Conservation (phyloP, 2,888 invertebrate species). For the Coenonympha arcania region DNA sequence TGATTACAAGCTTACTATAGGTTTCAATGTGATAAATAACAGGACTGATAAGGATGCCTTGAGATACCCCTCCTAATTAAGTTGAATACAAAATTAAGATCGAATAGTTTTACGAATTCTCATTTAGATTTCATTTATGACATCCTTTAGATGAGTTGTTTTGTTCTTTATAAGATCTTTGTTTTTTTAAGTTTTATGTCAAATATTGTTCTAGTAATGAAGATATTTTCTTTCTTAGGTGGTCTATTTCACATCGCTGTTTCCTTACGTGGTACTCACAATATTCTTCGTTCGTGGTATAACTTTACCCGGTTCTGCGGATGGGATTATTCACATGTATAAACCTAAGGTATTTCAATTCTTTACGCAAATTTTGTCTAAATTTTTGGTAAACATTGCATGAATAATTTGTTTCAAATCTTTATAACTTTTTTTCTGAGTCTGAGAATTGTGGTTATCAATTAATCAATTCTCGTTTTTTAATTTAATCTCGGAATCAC, state of each 20-base stretch:
- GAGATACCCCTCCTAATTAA: not conserved
- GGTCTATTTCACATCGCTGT: constrained; percentile 95
- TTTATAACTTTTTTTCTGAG: no score
- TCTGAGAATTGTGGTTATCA: no score
- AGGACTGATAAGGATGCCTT: not conserved
- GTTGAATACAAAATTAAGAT: no score
- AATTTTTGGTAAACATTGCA: no score
- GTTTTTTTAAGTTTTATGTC: not conserved
- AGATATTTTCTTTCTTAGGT: constrained; percentile 74
- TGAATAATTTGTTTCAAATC: no score
- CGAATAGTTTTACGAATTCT: no score
- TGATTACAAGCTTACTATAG: not conserved
- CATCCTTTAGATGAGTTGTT: no score
- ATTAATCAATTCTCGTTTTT: no score
- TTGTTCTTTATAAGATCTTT: no score
- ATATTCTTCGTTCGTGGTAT: constrained; percentile 95
- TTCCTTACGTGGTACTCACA: constrained; percentile 93
- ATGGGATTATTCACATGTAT: constrained; percentile 91
- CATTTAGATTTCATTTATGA: no score
- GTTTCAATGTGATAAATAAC: not conserved
- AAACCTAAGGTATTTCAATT: constrained; percentile 91
- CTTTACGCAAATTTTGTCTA: no score
- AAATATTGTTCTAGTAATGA: not conserved
- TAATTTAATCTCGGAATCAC: no score
- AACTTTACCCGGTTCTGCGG: constrained; percentile 88